Conservation (phyloP, 2,113 vertebrate genomes). For the Perca flavescens region DNA sequence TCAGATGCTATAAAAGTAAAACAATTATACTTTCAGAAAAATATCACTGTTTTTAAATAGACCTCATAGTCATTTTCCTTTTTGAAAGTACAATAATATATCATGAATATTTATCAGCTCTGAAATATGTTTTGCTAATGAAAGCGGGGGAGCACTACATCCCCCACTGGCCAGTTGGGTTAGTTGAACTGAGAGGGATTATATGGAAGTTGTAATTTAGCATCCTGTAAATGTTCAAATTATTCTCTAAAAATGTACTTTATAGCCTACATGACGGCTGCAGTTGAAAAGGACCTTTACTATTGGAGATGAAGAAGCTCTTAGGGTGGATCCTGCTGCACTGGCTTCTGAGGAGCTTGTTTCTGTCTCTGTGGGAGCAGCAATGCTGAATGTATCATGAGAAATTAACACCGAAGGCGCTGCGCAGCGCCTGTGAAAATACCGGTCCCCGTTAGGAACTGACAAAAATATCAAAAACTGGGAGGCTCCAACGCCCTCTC, state of each 20-base stretch:
- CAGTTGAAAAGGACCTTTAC: not conserved
- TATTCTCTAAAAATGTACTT: not conserved
- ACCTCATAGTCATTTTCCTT: slow-evolving; percentile 2
- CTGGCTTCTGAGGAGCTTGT: slow-evolving; percentile 14
- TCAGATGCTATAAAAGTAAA: not conserved
- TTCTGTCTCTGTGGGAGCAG: slow-evolving; percentile 39
- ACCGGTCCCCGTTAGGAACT: not conserved
- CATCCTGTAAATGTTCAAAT: not conserved
- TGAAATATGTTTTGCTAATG: slow-evolving; percentile 24
- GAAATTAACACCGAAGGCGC: slow-evolving; percentile 66
- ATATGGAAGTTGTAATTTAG: not conserved
- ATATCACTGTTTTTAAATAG: not conserved
- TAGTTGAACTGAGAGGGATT: not conserved
- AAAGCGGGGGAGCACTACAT: not conserved
- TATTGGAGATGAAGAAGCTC: not conserved
- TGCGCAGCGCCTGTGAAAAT: slow-evolving; percentile 40
- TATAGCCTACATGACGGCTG: not conserved
- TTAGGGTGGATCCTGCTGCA: not conserved
- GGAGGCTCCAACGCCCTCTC: not conserved
- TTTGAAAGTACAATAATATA: slow-evolving; percentile 6
- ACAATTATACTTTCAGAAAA: slow-evolving; percentile 7
- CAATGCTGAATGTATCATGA: slow-evolving; percentile 66
- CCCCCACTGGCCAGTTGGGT: not conserved
- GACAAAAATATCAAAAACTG: not conserved
- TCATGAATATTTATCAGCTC: slow-evolving; percentile 45